Base-by-base conservation (phyloP, 2,888 invertebrate genomes). In the Drosophila fungiperda region DNA sequence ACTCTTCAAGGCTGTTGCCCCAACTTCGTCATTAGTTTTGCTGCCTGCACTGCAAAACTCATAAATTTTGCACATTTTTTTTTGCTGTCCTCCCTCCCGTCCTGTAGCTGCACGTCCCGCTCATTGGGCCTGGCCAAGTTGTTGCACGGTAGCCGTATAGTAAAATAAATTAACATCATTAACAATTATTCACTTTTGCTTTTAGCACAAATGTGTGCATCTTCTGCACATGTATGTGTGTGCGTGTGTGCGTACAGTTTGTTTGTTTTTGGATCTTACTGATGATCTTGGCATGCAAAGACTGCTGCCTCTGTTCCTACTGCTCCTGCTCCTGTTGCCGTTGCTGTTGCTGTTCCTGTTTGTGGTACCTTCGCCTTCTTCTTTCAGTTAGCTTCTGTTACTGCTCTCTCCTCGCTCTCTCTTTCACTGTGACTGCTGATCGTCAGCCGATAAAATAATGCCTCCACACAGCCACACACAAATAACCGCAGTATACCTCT, bases 161-260 rank as follows among this genome's bases (percentile, higher is more conserved):
- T 74, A 77, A 80, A 82, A 78, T 79, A 81, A 83, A 83, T 83
- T 78, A 87, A 83, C 83, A 83, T 80, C 82, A 80, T 87, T 78
- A 83, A 78, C 82, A 76, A 85, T 82, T 78, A 87, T 83, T 89
- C 85, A 89, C 87, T 87, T 89, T 87, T 89, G 87, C 87, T 87
- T 87, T 89, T 87, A 80, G 70, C 69, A 45, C 45, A 66, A 40
- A 53, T 15, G 45, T 54, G 40, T 59, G 45, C 8, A 23, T 4
- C 45, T 7, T 35, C 45, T 38, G 62, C 52, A 33, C 32, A 35
- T 38, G 55, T n/a, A 52, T 29, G 35, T 17, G 65, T 26, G 35
- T 77, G 84, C 80, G 78, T 82, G 75, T 78, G 78, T 80, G 70
- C 65, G 62, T 72, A 67, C 71, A 65, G 77, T 79, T 59, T 64